A percentile compares a stretch with the other conserved stretches of the same genome.
Evolutionary conservation across 2,888 invertebrate genomes (phyloP).

Genomic region (Lapara coniferarum): DNA sequence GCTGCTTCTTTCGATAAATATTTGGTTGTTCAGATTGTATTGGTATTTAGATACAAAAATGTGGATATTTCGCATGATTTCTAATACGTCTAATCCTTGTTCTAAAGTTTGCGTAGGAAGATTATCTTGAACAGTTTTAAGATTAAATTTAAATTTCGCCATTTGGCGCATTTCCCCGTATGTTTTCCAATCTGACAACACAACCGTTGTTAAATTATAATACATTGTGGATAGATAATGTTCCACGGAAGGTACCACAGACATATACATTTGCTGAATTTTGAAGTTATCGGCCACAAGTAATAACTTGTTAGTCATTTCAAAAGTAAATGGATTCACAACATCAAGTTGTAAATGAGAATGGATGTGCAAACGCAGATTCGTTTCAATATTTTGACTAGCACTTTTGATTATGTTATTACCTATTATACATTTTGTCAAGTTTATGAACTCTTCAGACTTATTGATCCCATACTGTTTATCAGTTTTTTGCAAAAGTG

Average conservation of each 20-base stretch:
- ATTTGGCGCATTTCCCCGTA: constrained; percentile 98
- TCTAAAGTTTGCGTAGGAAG: constrained; percentile 98
- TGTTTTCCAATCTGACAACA: constrained; percentile 98
- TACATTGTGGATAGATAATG: constrained; percentile 97
- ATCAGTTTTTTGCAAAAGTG: constrained; percentile 66
- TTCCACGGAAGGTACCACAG: constrained; percentile 89
- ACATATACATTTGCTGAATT: constrained; percentile 83
- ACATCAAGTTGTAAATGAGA: constrained; percentile 92
- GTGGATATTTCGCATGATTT: constrained; percentile 98
- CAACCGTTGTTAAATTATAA: constrained; percentile 98
- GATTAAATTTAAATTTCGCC: constrained; percentile 91
- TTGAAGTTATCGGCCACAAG: constrained; percentile 83
- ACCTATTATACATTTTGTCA: constrained; percentile 74
- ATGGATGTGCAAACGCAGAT: constrained; percentile 95
- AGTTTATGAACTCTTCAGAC: constrained; percentile 63
- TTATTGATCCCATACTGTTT: constrained; percentile 54
- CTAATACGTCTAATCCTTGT: constrained; percentile 97
- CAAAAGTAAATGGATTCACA: constrained; percentile 88
- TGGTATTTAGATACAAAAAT: constrained; percentile 96
- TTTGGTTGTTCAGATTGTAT: constrained; percentile 98
- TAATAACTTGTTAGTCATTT: constrained; percentile 86
- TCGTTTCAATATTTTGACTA: constrained; percentile 95
- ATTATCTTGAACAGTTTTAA: constrained; percentile 94
- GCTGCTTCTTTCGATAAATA: constrained; percentile 96
- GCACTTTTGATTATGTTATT: constrained; percentile 87